phyloP scores from a whole-genome alignment of 2,113 vertebrate genomes.

The Pyrgilauda ruficollis region DNA sequence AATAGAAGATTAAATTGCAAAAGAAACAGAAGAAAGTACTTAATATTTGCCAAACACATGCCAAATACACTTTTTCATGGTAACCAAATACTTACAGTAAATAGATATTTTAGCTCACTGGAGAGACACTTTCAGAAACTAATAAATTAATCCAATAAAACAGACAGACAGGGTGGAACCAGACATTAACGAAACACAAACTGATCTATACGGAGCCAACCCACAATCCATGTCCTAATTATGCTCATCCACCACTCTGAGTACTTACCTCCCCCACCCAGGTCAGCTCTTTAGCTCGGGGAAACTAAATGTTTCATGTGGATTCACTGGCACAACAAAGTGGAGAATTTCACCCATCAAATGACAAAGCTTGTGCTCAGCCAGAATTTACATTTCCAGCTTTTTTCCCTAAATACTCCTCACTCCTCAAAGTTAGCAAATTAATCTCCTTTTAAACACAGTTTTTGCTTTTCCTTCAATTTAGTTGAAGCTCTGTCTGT shows the following conservation, averaged over 20 bases:
- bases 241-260: neutral
- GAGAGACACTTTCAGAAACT: conserved; percentile 55
- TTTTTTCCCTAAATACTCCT: neutral
- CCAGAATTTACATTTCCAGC: neutral
- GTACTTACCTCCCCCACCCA: neutral
- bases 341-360: neutral
- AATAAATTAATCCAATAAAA: conserved; percentile 68
- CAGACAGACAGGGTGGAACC: conserved; percentile 65
- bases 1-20: conserved; percentile 43
- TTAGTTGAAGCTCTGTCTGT: rapidly evolving
- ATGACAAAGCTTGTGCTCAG: neutral
- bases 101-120: conserved; percentile 53
- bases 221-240: conserved; percentile 31
- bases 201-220: conserved; percentile 48
- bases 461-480: neutral
- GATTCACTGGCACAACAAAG: neutral
- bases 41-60: conserved; percentile 39
- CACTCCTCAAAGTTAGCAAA: neutral
- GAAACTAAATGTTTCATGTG: neutral
- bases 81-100: conserved; percentile 64
- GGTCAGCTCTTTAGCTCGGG: neutral
- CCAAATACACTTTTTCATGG: conserved; percentile 37
- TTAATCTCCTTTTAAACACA: neutral
- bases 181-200: conserved; percentile 48
- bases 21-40: conserved; percentile 50